Percentiles rank a stretch among this genome's conserved stretches.
Evolutionary conservation across 2,113 vertebrate species (phyloP).

Genomic region (Turnix velox): DNA sequence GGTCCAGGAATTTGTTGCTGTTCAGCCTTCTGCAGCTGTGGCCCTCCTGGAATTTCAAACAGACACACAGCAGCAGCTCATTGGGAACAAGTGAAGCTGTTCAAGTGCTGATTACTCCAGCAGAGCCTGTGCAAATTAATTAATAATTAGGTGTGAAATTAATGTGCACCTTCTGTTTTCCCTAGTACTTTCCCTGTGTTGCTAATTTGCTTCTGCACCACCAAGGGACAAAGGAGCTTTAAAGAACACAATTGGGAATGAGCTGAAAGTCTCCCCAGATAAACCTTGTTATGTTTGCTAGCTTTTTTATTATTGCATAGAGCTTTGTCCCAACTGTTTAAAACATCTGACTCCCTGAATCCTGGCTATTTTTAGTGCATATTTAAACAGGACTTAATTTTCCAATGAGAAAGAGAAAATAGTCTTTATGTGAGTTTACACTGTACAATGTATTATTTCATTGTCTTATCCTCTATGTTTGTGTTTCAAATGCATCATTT

Average conservation of each 20-base stretch:
- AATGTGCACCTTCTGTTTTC: constrained; percentile 38
- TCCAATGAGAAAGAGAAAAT: not conserved
- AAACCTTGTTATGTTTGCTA: not conserved
- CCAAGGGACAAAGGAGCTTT: not conserved
- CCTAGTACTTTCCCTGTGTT: not conserved
- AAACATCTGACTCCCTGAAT: not conserved
- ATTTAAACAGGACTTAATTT: not conserved
- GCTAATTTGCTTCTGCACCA: constrained; percentile 1
- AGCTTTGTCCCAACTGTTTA: not conserved
- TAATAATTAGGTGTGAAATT: constrained; percentile 55
- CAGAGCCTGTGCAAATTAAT: constrained; percentile 23
- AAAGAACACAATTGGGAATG: not conserved
- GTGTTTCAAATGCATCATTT: not conserved
- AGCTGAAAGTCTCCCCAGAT: not conserved
- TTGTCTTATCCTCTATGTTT: not conserved
- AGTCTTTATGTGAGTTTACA: not conserved
- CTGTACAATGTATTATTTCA: not conserved
- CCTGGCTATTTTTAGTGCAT: not conserved
- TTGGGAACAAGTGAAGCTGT: constrained; percentile 3
- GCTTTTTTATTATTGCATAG: not conserved
- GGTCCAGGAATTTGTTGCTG: not conserved
- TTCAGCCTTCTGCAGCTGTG: not conserved
- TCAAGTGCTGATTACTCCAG: constrained; percentile 30
- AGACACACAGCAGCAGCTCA: not conserved
- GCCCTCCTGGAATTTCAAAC: constrained; percentile 9